Base-by-base conservation (phyloP, 2,113 vertebrate genomes). In the Xiphophorus hellerii region DNA sequence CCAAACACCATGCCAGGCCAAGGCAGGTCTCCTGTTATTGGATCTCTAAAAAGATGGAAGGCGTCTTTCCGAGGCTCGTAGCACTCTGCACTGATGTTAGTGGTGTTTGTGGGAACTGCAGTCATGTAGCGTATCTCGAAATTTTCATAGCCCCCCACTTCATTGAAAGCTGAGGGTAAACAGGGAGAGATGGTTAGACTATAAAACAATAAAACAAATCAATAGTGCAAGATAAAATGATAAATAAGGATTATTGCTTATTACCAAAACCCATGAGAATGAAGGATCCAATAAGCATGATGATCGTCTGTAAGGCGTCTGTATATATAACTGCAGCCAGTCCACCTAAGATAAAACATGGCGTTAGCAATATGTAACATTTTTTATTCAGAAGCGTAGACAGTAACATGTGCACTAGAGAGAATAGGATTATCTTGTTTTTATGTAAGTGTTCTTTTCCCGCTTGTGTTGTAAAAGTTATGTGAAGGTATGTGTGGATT, bases 291-390 rank as follows among this genome's bases (percentile, higher is more conserved):
- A 97, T 87, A 13, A 99, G 30, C 97, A 99, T 99, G 88, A 99
- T 99, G 30, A 90, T 37, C 0, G 98, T 98, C 87, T 99, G 98
- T 58, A 99, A 84, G 2, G 98, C 96, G 87, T 99, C 98, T 0
- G 98, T 99, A 93, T 99, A 99, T 88, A 99, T 99, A 84, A 99
- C 98, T 39, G 98, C 98, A 1, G 98, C 97, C 75, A 99, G 89
- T 68, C 98, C 98, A 89, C 98, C 98, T 98, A 71, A 13, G 15
- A 54, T 13, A 61, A 44, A 80, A 69, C 51, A 58, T 12, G 20
- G 29, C 12, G 14, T 62, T n/a, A 64, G 51, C 0, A 63, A 20
- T 74, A 4, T 15, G 25, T 30, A 14, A 12, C 51, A 29, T 13
- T 22, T 33, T 35, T 10, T 35, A 10, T 62, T 31, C 2, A 35